Base-by-base conservation (phyloP, 1,140 invertebrate species). In the Zaprionus tsacasi region DNA sequence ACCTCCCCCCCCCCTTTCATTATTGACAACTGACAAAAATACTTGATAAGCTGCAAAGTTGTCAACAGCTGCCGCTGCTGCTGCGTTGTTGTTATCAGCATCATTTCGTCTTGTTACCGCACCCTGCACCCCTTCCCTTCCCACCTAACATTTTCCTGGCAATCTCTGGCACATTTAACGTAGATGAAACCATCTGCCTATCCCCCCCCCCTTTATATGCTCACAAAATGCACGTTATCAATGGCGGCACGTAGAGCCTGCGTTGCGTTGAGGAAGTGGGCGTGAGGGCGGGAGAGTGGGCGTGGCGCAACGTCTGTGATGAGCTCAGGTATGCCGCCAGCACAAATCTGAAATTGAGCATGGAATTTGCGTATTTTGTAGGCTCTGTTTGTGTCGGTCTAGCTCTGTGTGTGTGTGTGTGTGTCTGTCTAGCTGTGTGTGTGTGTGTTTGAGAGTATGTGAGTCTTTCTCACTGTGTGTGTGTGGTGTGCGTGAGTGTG, bases 321-420 rank as follows among this genome's bases (percentile, higher is more conserved):
- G 27, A 6, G 27, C 30, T 40, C 69, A 72, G 74, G 74, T 76
- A 72, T 76, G 63, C 63, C 56, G 69, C 33, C 59, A 58, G 59
- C 72, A 72, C 74, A 76, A 72, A 76, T 76, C 74, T 76, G 69
- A 76, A 76, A 76, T 76, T 76, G 74, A 72, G 74, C 69, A 72
- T 71, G 69, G 74, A 76, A 76, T 76, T 76, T 76, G 68, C 69
- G 69, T 76, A 67, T 61, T 65, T 59, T 71, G 50, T 60, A 76
- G 48, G 59, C 58, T 45, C 36, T 48, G 59, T 63, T 21, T 65
- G 63, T 65, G 15, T 36, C 21, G 21, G 21, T 21, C 48, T 36
- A 15, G 15, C 13, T 1, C 1, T 25, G 45, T 36, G 11, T 55
- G 50, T 21, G 13, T 58, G 43, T 36, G n/a, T 75, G 65, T 27